These are phyloP conservation scores for Pentalonia nigronervosa DNA, from an alignment of 1,140 invertebrate genomes.

Conservation along the genomic window DNA sequence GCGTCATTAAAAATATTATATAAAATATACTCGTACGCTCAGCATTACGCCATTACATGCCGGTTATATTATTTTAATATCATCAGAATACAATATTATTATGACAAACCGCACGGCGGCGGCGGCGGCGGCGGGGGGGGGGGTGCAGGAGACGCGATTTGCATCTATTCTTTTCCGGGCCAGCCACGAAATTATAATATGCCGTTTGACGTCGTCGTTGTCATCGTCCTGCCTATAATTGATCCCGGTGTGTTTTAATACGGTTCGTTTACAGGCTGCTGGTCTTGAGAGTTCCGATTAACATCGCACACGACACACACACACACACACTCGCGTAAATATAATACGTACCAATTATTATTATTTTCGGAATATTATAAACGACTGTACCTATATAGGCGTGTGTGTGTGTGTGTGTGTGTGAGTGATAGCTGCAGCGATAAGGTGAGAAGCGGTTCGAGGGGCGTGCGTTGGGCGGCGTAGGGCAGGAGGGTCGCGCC, in stretches of 20 bases:
- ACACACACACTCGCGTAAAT: not conserved
- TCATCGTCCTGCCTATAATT: not conserved
- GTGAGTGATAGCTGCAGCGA: not conserved
- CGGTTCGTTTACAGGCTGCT: constrained; percentile 51
- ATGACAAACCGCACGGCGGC: not conserved
- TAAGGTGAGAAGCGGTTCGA: not conserved
- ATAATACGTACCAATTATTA: constrained; percentile 18
- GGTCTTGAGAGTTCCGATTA: constrained; percentile 49
- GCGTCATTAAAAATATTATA: not conserved
- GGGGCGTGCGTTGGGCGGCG: not conserved
- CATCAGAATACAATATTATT: not conserved
- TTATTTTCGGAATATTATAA: not conserved
- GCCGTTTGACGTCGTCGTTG: not conserved
- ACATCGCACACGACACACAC: constrained; percentile 31
- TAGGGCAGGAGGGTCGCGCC: not conserved
- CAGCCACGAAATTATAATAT: constrained; percentile 7
- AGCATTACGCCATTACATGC: no score
- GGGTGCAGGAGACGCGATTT: not conserved
- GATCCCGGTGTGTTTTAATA: constrained; percentile 35
- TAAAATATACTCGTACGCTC: not conserved
- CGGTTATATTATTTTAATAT: not conserved
- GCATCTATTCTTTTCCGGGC: not conserved
- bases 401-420: not conserved
- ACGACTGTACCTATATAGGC: not conserved
- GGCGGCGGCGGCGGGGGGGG: no score